A percentile compares a stretch with the other conserved stretches of the same genome.
Evolutionary conservation across 2,113 vertebrate species (phyloP).

Genomic region (Tursiops truncatus): DNA sequence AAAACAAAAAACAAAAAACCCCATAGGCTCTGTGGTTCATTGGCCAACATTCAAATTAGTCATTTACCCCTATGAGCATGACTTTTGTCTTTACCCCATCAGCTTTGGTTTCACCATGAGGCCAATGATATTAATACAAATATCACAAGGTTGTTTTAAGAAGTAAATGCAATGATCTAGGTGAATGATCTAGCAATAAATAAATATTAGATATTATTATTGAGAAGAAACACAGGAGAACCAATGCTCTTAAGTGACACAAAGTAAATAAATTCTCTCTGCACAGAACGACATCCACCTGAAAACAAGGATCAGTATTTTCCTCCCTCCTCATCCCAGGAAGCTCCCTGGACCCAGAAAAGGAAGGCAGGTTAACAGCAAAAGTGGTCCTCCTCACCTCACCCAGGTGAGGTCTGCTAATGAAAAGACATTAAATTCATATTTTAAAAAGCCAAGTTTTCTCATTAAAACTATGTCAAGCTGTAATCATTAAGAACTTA

Average conservation of each 20-base stretch:
- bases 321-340: neutral
- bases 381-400: neutral
- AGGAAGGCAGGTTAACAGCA: neutral
- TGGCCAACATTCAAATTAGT: neutral
- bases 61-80: neutral
- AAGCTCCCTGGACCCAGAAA: neutral
- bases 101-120: neutral
- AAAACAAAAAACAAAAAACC: neutral
- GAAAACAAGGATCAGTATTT: neutral
- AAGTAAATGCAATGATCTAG: neutral
- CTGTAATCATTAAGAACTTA: conserved; percentile 36
- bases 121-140: neutral
- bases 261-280: neutral
- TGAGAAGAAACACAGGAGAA: neutral
- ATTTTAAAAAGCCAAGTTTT: conserved; percentile 12
- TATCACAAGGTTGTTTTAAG: neutral
- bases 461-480: conserved; percentile 34
- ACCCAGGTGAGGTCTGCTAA: neutral
- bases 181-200: neutral
- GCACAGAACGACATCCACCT: neutral
- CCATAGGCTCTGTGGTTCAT: neutral
- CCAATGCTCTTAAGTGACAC: neutral
- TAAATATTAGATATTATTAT: neutral
- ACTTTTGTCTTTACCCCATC: neutral
- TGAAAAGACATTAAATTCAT: conserved; percentile 2